Conservation (phyloP, 2,797 vertebrate genomes). For the Anguilla obscura region DNA sequence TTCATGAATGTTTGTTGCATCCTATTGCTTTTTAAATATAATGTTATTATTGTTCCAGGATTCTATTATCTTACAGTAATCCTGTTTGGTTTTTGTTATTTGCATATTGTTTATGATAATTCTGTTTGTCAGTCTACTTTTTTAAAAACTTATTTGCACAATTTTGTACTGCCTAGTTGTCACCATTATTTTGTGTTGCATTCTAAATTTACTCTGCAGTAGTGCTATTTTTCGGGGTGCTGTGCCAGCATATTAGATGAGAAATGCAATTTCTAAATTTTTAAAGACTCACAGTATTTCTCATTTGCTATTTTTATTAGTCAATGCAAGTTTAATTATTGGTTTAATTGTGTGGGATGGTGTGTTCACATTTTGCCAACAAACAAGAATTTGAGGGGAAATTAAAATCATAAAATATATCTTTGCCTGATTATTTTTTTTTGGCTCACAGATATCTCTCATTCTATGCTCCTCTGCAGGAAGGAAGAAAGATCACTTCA, state of each 20-base stretch:
- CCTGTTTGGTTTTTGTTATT: neutral
- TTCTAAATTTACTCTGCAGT: neutral
- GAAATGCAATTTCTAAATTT: neutral
- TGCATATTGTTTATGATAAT: neutral
- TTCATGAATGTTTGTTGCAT: neutral
- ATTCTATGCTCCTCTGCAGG: slow-evolving; percentile 58
- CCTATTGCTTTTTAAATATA: neutral
- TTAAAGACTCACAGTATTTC: slow-evolving; percentile 32
- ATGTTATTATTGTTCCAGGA: neutral
- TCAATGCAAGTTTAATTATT: neutral
- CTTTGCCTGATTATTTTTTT: neutral
- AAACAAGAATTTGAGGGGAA: slow-evolving; percentile 2
- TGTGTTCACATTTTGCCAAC: neutral
- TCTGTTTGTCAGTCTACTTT: neutral
- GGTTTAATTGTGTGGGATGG: neutral
- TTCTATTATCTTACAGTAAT: neutral
- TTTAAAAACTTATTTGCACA: neutral
- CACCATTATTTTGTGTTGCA: neutral
- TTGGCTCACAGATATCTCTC: slow-evolving; percentile 29
- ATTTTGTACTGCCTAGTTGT: neutral
- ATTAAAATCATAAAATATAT: slow-evolving; percentile 6
- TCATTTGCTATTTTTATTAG: neutral
- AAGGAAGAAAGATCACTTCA: slow-evolving; percentile 52
- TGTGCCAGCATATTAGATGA: neutral
- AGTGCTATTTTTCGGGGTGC: neutral